A percentile compares a stretch with the other conserved stretches of the same genome.
Evolutionary conservation across 1,140 invertebrate genomes (phyloP).

Genomic region (Neoseiulus cucumeris): DNA sequence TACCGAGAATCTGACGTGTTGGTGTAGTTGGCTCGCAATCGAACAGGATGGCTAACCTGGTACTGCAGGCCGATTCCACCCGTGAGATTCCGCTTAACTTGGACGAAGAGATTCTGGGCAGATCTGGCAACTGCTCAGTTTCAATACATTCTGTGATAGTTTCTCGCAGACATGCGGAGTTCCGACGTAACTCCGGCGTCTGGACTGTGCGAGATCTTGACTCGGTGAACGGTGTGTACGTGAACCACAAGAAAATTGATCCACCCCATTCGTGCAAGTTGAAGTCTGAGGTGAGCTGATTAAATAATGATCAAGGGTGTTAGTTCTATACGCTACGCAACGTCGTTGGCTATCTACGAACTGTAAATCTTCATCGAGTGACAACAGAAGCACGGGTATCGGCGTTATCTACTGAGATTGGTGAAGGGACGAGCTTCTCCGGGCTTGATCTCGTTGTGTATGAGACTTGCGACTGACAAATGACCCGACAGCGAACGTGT

Average conservation of each 20-base stretch:
- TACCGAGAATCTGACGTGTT: no score
- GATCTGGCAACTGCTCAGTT: slow-evolving; percentile 5
- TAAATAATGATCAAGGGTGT: no score
- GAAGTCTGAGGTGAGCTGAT: not conserved
- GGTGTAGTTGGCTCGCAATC: no score
- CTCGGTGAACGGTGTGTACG: slow-evolving; percentile 4
- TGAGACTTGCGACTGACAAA: no score
- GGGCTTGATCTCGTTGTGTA: no score
- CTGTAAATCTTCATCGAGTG: no score
- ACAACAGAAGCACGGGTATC: no score
- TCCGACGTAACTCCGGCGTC: not conserved
- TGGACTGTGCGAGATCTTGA: not conserved
- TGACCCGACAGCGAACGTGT: no score
- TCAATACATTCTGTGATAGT: slow-evolving; percentile 8
- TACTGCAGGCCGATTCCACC: not conserved
- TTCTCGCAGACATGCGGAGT: slow-evolving; percentile 6
- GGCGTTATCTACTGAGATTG: no score
- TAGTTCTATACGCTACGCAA: no score
- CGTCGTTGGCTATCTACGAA: no score
- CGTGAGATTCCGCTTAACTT: slow-evolving; percentile 5
- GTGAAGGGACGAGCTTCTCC: no score
- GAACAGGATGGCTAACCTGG: not conserved
- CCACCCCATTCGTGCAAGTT: not conserved
- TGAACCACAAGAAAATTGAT: slow-evolving; percentile 1
- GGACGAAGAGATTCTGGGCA: not conserved